A percentile compares a stretch with the other conserved stretches of the same genome.
Conservation (phyloP, 2,113 vertebrate species). For the Sinosuthora webbiana region DNA sequence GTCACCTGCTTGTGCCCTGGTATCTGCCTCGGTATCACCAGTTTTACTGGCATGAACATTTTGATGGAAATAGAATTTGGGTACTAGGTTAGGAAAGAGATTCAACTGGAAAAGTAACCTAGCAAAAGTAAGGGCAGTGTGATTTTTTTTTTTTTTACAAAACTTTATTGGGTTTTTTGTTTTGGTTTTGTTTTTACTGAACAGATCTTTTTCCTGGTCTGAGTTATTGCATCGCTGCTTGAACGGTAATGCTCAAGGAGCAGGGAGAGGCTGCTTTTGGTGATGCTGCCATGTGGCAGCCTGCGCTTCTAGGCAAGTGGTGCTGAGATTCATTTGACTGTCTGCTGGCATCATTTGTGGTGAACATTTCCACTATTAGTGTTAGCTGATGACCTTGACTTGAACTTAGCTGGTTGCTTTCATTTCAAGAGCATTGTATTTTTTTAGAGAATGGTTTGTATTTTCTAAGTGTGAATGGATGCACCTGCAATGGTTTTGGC, state of each 20-base stretch:
- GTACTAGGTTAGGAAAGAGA: neutral
- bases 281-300: neutral
- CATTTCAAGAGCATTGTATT: neutral
- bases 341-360: neutral
- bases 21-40: neutral
- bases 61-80: neutral
- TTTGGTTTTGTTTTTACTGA: neutral
- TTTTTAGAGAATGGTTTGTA: neutral
- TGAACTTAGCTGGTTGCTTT: neutral
- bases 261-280: neutral
- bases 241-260: neutral
- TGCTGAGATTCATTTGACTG: neutral
- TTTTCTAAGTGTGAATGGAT: neutral
- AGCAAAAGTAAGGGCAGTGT: neutral
- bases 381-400: neutral
- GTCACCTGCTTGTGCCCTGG: neutral
- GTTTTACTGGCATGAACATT: neutral
- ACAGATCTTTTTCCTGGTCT: neutral
- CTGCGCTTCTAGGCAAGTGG: neutral
- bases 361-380: neutral
- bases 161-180: neutral
- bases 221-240: neutral
- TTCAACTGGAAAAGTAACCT: neutral
- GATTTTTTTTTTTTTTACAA: neutral
- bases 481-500: neutral